Conservation (phyloP, 2,113 vertebrate genomes). For the Scophthalmus maximus region DNA sequence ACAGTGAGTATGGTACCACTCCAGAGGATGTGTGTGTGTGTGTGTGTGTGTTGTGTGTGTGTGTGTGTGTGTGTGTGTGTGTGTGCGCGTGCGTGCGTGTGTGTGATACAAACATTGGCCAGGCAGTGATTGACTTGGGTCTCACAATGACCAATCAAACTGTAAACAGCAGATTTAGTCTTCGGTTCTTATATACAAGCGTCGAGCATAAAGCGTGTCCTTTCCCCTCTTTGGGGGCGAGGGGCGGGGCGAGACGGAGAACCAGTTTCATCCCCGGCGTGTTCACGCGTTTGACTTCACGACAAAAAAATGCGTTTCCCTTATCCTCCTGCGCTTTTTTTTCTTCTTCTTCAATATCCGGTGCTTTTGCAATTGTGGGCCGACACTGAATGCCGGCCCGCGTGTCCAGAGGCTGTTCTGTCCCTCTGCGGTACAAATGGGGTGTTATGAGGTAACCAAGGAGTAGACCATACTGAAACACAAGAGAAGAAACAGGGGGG, state of each 20-base stretch:
- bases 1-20: slow-evolving; percentile 28
- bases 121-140: slow-evolving; percentile 74
- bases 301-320: slow-evolving; percentile 12
- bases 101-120: slow-evolving; percentile 65
- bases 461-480: slow-evolving; percentile 86
- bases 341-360: slow-evolving; percentile 25
- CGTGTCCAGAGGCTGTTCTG: slow-evolving; percentile 33
- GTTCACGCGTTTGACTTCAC: slow-evolving; percentile 46
- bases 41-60: slow-evolving; percentile 8
- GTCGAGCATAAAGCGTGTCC: slow-evolving; percentile 25
- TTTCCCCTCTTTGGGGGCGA: slow-evolving; percentile 5
- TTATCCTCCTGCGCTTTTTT: too few relatives aligned
- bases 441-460: slow-evolving; percentile 84
- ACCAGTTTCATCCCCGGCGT: slow-evolving; percentile 6
- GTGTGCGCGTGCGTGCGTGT: slow-evolving; percentile 37
- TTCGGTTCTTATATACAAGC: slow-evolving; percentile 66
- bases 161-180: slow-evolving; percentile 70
- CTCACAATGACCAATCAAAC: slow-evolving; percentile 52
- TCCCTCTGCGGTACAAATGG: slow-evolving; percentile 50
- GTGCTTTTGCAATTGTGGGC: slow-evolving; percentile 36
- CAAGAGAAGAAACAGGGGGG: slow-evolving; percentile 60
- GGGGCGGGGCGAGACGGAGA: slow-evolving; percentile 22
- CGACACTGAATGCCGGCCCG: slow-evolving; percentile 33
- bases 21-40: slow-evolving; percentile 39
- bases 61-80: slow-evolving; percentile 3